Base-by-base conservation (phyloP, 2,113 vertebrate genomes). In the Sceloporus tristichus region DNA sequence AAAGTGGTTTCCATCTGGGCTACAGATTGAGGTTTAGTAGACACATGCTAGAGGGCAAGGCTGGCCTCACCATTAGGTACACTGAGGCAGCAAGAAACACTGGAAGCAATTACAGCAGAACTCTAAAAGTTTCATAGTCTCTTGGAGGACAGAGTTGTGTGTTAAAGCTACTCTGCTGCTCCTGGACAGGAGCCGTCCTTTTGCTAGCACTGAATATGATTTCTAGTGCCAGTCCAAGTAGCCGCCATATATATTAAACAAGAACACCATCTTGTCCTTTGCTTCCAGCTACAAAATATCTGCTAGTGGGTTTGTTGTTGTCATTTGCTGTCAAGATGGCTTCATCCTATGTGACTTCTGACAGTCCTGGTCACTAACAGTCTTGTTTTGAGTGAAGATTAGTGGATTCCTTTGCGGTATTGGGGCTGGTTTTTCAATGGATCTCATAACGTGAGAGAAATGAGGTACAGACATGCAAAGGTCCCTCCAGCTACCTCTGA, bases 1-100 rank as follows among this genome's bases (percentile, higher is more conserved):
- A 77, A 88, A 76, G 29, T 76, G 16, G 34, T 48, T 68, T 88
- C 81, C 29, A 54, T 68, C 13, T 53, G 40, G n/a, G 73, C n/a
- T 40, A 38, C 7, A 82, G 27, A n/a, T 18, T 54, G n/a, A 40
- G 76, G 29, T n/a, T 42, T 9, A n/a, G 74, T 48, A 75, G 34
- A 42, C 38, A 21, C 18, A 10, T 71, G 53, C 40, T 54, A 78
- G 9, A n/a, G 9, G 19, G 77, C 65, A 19, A 19, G 65, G 65
- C 16, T 21, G 19, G 23, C 23, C 19, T 19, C 23, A 19, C 65
- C 25, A 11, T 29, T 27, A 29, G 29, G 68, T 29, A 71, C 7
- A 29, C 9, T 7, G 68, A 71, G 68, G 68, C 27, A 71, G 59
- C 18, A 62, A 14, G 13, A 62, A 14, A 62, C 13, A 62, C 16